Conservation (phyloP, 2,113 vertebrate species). For the Dicrurus megarhynchus region DNA sequence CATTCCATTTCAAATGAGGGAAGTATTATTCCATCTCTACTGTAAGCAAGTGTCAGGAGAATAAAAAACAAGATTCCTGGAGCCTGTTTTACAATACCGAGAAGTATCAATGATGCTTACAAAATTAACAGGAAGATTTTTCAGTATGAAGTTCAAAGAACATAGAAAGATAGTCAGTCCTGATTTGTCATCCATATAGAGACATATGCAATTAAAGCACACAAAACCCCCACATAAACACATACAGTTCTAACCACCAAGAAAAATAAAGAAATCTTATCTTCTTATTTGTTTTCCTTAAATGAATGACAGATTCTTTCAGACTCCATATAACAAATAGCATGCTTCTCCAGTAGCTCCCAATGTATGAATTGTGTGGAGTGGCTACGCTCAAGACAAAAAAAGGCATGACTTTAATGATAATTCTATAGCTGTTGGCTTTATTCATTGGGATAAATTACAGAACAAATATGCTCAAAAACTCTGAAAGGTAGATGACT, state of each 20-base stretch:
- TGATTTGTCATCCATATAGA: not conserved
- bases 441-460: not conserved
- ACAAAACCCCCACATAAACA: fast-evolving
- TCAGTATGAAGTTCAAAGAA: not conserved
- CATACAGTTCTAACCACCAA: not conserved
- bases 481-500: not conserved
- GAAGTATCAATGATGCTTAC: not conserved
- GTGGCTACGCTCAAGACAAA: not conserved
- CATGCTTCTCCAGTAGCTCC: not conserved
- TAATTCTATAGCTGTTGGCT: not conserved
- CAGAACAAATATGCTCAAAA: not conserved
- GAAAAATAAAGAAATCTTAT: not conserved
- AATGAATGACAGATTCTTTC: not conserved
- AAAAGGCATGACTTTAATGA: not conserved
- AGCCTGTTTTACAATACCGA: not conserved
- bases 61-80: not conserved
- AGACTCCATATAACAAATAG: not conserved
- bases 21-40: not conserved
- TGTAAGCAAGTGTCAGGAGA: not conserved
- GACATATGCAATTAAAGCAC: not conserved
- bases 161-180: not conserved
- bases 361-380: not conserved
- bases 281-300: not conserved
- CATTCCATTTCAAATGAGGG: not conserved
- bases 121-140: not conserved